A percentile compares a stretch with the other conserved stretches of the same genome.
phyloP scores from a whole-genome alignment of 2,113 vertebrate species.

The Malurus cyaneus region DNA sequence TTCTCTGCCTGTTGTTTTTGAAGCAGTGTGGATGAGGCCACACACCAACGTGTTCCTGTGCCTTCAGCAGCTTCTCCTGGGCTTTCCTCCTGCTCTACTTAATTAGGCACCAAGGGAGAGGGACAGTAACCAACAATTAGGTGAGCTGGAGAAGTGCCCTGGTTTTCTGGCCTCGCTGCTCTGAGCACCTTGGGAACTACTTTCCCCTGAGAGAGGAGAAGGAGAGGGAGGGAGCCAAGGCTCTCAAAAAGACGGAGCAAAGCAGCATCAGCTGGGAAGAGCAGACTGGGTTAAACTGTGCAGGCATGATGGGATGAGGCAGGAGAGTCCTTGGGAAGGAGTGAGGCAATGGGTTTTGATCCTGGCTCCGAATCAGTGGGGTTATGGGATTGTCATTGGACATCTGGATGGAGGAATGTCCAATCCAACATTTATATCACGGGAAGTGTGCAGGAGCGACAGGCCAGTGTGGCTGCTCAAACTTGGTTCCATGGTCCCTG shows the following conservation, averaged over 20 bases:
- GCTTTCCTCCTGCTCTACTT: slow-evolving; percentile 56
- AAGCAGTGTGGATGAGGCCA: background rate
- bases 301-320: background rate
- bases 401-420: background rate
- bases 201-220: background rate
- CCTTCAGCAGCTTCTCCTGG: slow-evolving; percentile 46
- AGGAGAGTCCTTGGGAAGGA: background rate
- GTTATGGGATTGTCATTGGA: background rate
- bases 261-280: background rate
- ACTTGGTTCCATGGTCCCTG: background rate
- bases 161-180: slow-evolving; percentile 21
- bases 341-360: background rate
- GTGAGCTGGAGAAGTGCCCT: slow-evolving; percentile 44
- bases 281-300: background rate
- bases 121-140: slow-evolving; percentile 57
- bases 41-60: background rate
- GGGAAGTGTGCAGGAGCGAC: background rate
- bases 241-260: background rate
- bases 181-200: background rate
- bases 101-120: slow-evolving; percentile 41
- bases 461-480: fast-evolving
- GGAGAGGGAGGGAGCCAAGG: background rate
- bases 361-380: background rate
- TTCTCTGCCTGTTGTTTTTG: background rate
- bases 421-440: fast-evolving